These are phyloP conservation scores for Musca domestica DNA, from an alignment of 1,140 invertebrate species.

Conservation along the genomic window DNA sequence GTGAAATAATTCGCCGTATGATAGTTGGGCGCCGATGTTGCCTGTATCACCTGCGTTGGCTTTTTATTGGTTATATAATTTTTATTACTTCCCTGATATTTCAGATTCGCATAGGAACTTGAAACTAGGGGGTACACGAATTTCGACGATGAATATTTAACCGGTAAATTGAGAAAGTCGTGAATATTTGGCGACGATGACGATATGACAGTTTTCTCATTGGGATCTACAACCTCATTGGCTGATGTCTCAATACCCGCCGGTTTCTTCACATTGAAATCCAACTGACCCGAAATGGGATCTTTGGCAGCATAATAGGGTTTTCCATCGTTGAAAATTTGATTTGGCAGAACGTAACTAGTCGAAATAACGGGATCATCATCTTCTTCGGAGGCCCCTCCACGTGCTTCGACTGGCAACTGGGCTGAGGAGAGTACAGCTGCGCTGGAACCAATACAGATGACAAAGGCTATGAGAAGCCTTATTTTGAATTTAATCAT, in stretches of 20 bases:
- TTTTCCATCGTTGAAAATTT: constrained; percentile 66
- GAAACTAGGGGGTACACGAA: constrained; percentile 69
- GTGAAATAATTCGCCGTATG: constrained; percentile 42
- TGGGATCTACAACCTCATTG: constrained; percentile 46
- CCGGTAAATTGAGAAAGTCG: constrained; percentile 68
- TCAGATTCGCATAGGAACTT: constrained; percentile 70
- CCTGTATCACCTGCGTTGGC: constrained; percentile 53
- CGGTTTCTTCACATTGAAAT: constrained; percentile 61
- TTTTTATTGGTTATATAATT: constrained; percentile 64
- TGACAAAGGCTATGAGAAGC: constrained; percentile 14
- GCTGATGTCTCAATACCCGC: constrained; percentile 52
- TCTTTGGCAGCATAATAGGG: constrained; percentile 70
- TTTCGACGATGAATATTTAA: constrained; percentile 65
- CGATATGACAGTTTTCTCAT: constrained; percentile 46
- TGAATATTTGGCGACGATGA: constrained; percentile 63
- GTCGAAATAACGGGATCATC: constrained; percentile 47
- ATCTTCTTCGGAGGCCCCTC: constrained; percentile 35
- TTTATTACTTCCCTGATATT: constrained; percentile 67
- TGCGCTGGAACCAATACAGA: background rate
- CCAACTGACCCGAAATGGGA: constrained; percentile 64
- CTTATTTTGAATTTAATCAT: constrained; percentile 18
- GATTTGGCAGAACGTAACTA: constrained; percentile 50
- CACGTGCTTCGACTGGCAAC: constrained; percentile 41
- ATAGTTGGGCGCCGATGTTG: constrained; percentile 46
- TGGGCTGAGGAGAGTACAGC: constrained; percentile 36